Conservation (phyloP, 2,797 vertebrate species). For the Catostomus latipinnis region DNA sequence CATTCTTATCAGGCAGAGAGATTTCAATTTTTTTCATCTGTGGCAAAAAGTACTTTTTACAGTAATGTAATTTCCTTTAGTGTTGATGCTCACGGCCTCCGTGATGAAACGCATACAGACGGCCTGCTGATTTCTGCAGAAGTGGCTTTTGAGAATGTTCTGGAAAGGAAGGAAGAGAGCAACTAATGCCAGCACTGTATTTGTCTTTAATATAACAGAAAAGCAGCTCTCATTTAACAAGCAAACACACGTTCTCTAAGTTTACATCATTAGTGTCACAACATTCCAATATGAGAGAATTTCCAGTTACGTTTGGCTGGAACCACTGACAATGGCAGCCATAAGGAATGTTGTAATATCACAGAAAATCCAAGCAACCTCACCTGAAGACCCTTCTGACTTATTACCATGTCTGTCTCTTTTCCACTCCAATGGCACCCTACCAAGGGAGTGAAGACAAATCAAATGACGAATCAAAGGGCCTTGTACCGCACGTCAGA, state of each 20-base stretch:
- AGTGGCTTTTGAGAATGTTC: background rate
- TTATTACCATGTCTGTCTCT: background rate
- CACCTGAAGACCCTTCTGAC: slow-evolving; percentile 6
- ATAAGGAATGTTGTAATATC: background rate
- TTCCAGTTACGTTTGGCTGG: background rate
- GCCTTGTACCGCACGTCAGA: background rate
- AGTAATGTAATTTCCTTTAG: slow-evolving; percentile 39
- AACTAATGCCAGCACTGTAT: too few relatives aligned
- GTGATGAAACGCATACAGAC: background rate
- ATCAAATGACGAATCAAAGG: slow-evolving; percentile 29
- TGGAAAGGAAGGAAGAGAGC: background rate
- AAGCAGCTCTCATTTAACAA: background rate
- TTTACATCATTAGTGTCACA: background rate
- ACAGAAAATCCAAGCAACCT: background rate
- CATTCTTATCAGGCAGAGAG: slow-evolving; percentile 29
- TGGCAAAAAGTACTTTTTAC: slow-evolving; percentile 4
- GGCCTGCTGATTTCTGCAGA: background rate
- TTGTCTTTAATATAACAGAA: background rate
- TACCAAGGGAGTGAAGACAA: background rate
- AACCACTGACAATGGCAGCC: background rate
- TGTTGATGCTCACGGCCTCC: background rate
- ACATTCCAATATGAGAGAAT: background rate
- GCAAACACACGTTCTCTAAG: background rate
- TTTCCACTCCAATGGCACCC: background rate
- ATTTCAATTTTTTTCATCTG: background rate